These are phyloP conservation scores for Dicranocentrus wangi DNA, from an alignment of 2,888 invertebrate genomes.

Conservation along the genomic window DNA sequence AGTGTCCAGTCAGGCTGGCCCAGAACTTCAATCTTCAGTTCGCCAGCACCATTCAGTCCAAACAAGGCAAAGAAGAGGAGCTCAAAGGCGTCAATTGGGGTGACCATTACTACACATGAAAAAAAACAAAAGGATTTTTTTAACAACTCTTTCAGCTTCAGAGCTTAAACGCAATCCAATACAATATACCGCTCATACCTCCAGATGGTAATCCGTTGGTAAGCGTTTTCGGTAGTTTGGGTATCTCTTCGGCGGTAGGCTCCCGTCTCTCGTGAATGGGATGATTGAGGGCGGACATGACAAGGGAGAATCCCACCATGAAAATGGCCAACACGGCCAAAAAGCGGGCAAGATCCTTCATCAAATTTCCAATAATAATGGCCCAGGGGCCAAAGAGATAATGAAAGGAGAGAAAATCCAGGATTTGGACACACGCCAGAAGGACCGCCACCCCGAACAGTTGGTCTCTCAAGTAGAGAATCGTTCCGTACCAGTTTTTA, in stretches of 20 bases:
- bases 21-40: conserved; percentile 80
- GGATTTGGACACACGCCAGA: conserved; percentile 96
- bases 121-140: not conserved
- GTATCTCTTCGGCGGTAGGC: conserved; percentile 41
- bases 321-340: conserved; percentile 97
- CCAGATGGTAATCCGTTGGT: conserved; percentile 73
- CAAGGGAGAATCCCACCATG: conserved; percentile 98
- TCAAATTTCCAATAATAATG: conserved; percentile 96
- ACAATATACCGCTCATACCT: not conserved
- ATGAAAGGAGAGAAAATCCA: conserved; percentile 98
- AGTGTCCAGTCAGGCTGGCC: conserved; percentile 81
- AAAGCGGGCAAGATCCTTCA: conserved; percentile 94
- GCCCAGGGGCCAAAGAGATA: conserved; percentile 99
- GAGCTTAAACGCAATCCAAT: too few species aligned
- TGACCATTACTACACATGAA: conserved; percentile 91
- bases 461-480: conserved; percentile 97
- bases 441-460: conserved; percentile 96
- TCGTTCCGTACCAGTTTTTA: conserved; percentile 84
- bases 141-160: too few species aligned
- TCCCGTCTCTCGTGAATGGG: conserved; percentile 76
- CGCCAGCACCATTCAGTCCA: conserved; percentile 91
- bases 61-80: conserved; percentile 98
- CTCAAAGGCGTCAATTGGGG: conserved; percentile 94
- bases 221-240: conserved; percentile 68
- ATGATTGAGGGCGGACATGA: conserved; percentile 95